Evolutionary conservation across 2,888 invertebrate species (phyloP), one percentile per base, ranked within the genome.

Genomic region (Hanleya hanleyi): DNA sequence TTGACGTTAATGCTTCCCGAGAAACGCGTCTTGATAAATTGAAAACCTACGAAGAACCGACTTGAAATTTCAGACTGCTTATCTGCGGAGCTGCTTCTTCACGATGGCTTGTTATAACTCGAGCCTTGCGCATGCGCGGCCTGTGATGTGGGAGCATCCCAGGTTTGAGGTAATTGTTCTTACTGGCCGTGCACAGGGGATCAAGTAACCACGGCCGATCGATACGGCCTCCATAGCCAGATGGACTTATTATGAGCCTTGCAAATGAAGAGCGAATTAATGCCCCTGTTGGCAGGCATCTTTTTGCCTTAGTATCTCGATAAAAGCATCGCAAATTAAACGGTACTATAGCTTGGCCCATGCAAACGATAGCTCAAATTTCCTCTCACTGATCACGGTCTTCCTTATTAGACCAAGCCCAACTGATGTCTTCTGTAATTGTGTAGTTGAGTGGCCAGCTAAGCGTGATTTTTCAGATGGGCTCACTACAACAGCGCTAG

Each of bases 261-360:
- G 29, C 57, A 57, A 57, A 57, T 57, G 57, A 57, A 57, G 57
- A 29, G 22, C 57, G 29, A 57, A 57, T 57, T 57, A 57, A 29
- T 29, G 32, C 47, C 7, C 47, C 47, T 47, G 47, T 47, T 47
- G 47, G 47, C 47, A 47, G 47, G 47, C 47, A 47, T 47, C 47
- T 47, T 47, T 47, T 47, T 47, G 22, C 47, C 3, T 18, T 47
- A 22, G 47, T 47, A 7, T 22, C 41, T 22, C 3, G 47, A 7
- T 47, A 47, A 47, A 47, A 47, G 7, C 47, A 47, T 47, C 3
- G 47, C 47, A 47, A n/a, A 47, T 47, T 47, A 47, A 47, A 47
- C 47, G 7, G n/a, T 47, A n/a, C n/a, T n/a, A n/a, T n/a, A n/a
- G 47, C 4, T 47, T 7, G 47, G 18, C 47, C 4, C 22, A 22